Percentiles rank a stretch among this genome's conserved stretches.
Conservation (phyloP, 2,797 vertebrate genomes). For the Notoglanidium macrostoma region DNA sequence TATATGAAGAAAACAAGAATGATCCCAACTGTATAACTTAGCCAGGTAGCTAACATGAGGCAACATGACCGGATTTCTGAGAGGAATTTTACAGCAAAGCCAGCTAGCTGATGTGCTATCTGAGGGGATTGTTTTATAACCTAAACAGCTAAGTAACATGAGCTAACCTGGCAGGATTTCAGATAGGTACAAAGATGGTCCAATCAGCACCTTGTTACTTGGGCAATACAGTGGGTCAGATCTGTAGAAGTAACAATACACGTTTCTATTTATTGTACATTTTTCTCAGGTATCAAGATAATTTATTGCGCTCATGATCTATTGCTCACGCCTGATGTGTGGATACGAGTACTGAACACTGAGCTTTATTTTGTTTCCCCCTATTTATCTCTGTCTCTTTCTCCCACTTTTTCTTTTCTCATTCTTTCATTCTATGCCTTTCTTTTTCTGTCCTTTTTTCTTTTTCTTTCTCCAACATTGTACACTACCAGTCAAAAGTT, state of each 20-base stretch:
- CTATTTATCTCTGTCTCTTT: background rate
- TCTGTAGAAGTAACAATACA: no score
- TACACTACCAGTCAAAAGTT: no score
- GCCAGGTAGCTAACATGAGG: no score
- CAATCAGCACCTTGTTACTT: no score
- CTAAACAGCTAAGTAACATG: background rate
- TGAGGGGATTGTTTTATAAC: background rate
- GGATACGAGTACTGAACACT: background rate
- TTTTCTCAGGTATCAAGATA: no score
- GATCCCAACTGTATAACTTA: no score
- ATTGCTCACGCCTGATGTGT: background rate
- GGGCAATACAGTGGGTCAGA: no score
- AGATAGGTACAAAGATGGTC: no score
- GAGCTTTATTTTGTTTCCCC: background rate
- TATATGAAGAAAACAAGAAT: no score
- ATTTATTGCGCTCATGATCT: background rate
- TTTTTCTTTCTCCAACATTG: no score
- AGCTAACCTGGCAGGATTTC: background rate
- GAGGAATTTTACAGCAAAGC: background rate
- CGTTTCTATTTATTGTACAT: no score
- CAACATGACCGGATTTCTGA: background rate
- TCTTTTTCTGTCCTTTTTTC: background rate
- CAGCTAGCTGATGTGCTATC: background rate
- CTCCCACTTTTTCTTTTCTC: background rate
- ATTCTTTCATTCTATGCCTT: background rate